A percentile compares a stretch with the other conserved stretches of the same genome.
phyloP scores from a whole-genome alignment of 2,888 invertebrate genomes.

The Mantis religiosa region DNA sequence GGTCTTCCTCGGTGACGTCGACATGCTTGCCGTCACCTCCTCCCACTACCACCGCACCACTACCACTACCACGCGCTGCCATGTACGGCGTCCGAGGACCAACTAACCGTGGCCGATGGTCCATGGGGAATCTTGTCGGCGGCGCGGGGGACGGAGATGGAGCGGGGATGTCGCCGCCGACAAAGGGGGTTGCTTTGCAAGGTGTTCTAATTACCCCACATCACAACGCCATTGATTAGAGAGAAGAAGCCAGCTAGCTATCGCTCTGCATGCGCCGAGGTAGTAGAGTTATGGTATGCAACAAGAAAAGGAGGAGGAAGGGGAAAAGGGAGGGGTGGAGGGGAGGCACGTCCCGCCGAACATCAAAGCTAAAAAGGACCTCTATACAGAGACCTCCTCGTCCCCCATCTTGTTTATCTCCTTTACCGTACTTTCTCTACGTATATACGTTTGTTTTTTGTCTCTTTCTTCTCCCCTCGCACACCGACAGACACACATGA shows the following conservation, averaged over 20 bases:
- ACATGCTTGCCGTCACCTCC: conserved; percentile 4
- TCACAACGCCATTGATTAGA: neutral
- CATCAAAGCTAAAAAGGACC: neutral
- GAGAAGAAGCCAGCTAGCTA: neutral
- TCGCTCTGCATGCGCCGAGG: neutral
- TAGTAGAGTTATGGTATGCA: neutral
- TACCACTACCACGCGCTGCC: conserved; percentile 2
- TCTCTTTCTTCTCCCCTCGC: conserved; percentile 1
- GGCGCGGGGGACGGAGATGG: conserved; percentile 17
- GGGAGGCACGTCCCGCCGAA: neutral
- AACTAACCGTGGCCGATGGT: conserved; percentile 26
- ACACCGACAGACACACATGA: neutral
- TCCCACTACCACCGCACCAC: neutral
- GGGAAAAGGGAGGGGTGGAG: neutral
- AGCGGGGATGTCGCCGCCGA: conserved; percentile 21
- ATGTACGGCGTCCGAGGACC: conserved; percentile 20
- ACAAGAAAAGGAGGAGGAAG: neutral
- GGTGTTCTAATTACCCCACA: conserved; percentile 14
- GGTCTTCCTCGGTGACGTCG: conserved; percentile 16
- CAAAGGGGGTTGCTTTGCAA: conserved; percentile 18
- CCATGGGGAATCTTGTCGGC: conserved; percentile 15
- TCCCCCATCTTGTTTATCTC: neutral
- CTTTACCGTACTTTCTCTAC: neutral
- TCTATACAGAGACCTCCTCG: neutral
- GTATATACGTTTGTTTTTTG: neutral